Conservation (phyloP, 1,140 invertebrate species). For the Drosophila lowei region DNA sequence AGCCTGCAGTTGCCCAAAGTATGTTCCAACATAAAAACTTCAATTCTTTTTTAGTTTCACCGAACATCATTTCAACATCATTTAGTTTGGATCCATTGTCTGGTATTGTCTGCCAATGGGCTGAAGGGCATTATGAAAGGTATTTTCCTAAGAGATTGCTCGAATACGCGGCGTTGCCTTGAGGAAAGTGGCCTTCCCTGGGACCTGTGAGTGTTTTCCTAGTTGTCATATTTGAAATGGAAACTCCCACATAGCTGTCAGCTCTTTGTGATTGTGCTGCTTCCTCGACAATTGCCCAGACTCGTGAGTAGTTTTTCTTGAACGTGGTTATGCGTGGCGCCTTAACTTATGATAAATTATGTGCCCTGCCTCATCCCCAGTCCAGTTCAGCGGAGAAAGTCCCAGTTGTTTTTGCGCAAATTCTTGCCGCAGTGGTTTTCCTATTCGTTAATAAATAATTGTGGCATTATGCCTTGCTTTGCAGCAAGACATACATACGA, state of each 20-base stretch:
- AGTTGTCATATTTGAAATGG: constrained; percentile 60
- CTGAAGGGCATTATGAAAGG: constrained; percentile 14
- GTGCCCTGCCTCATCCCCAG: constrained; percentile 24
- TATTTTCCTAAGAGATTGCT: constrained; percentile 17
- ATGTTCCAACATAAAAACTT: neutral
- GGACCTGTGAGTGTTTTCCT: constrained; percentile 48
- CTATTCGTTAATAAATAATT: constrained; percentile 66
- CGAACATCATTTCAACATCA: neutral
- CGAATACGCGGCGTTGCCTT: constrained; percentile 8
- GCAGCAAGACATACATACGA: constrained; percentile 7
- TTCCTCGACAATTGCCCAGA: constrained; percentile 44
- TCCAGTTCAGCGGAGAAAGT: constrained; percentile 53
- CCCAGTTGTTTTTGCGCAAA: constrained; percentile 64
- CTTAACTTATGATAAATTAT: constrained; percentile 75
- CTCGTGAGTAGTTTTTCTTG: constrained; percentile 1
- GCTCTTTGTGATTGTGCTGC: constrained; percentile 11
- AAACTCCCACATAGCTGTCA: constrained; percentile 59
- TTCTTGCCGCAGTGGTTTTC: constrained; percentile 67
- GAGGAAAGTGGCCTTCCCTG: constrained; percentile 38
- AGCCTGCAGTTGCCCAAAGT: constrained; percentile 18
- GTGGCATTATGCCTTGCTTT: constrained; percentile 46
- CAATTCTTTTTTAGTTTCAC: constrained; percentile 19
- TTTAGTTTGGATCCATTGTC: constrained; percentile 21
- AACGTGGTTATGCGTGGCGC: constrained; percentile 35
- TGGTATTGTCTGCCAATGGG: neutral